Evolutionary conservation across 2,888 invertebrate genomes (phyloP).

Genomic region (Sisyra terminalis): DNA sequence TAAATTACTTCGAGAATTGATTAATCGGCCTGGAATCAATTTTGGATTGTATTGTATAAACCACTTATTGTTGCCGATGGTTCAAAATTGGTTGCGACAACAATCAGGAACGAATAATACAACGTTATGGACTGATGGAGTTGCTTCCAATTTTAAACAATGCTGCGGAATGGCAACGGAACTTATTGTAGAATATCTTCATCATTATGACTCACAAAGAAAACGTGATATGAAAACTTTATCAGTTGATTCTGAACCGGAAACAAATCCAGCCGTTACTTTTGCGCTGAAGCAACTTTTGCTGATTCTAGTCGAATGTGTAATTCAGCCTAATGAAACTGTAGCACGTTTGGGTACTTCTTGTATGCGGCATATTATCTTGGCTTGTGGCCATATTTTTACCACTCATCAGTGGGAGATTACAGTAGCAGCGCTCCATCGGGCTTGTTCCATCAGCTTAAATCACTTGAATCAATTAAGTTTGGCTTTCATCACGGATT

Average conservation of each 20-base stretch:
- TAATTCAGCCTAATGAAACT: slow-evolving; percentile 77
- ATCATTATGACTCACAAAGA: slow-evolving; percentile 31
- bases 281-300: slow-evolving; percentile 75
- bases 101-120: slow-evolving; percentile 38
- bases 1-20: slow-evolving; percentile 59
- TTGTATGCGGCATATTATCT: slow-evolving; percentile 71
- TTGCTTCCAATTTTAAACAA: slow-evolving; percentile 85
- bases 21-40: slow-evolving; percentile 67
- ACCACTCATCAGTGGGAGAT: slow-evolving; percentile 78
- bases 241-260: slow-evolving; percentile 11
- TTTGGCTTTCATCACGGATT: slow-evolving; percentile 77
- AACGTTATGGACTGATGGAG: slow-evolving; percentile 53
- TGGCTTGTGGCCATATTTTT: slow-evolving; percentile 68
- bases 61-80: slow-evolving; percentile 76
- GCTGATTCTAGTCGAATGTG: slow-evolving; percentile 75
- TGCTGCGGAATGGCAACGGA: slow-evolving; percentile 88
- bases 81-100: slow-evolving; percentile 83
- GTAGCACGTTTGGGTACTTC: slow-evolving; percentile 85
- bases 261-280: slow-evolving; percentile 42
- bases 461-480: slow-evolving; percentile 77
- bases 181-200: slow-evolving; percentile 71
- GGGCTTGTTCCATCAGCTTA: slow-evolving; percentile 73
- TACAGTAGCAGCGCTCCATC: slow-evolving; percentile 61
- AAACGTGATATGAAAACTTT: slow-evolving; percentile 13
- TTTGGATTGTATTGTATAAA: slow-evolving; percentile 88